Evolutionary conservation across 2,113 vertebrate species (phyloP), one percentile per base, ranked within the genome.

Genomic region (Gallinago jamesoni): DNA sequence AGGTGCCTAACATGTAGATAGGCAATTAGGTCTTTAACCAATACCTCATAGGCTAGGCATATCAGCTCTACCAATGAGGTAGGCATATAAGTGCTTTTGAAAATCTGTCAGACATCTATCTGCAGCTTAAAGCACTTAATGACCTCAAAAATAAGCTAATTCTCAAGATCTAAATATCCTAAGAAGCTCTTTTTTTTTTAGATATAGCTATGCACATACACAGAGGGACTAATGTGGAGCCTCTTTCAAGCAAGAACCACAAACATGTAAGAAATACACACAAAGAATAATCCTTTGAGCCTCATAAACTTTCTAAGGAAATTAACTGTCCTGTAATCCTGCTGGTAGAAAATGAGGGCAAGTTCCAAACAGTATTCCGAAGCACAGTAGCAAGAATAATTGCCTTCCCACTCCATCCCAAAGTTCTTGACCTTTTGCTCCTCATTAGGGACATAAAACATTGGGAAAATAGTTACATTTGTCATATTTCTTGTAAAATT

Each of bases 401-500:
- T 96, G 83, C 83, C 41, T 85, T 93, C 17, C 27, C 55, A 7
- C 30, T 92, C 68, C 53, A 64, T 67, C 68, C 64, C 43, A 57
- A 94, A 94, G 88, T 94, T 92, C 93, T 92, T 94, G 93, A 96
- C 88, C 90, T 96, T 93, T 92, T 96, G 93, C 41, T 95, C 96
- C 94, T 96, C 88, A 90, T 96, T 96, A 96, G 94, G 35, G 68
- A 92, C 72, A 94, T 94, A 95, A 97, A 97, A 89, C 90, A 90
- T 87, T 47, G n/a, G 41, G 50, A 73, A 94, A 96, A 92, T 64
- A 68, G 84, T 87, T 94, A 73, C 69, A 60, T 95, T 96, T 94
- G 89, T 96, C 95, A 92, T 95, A 94, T 94, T 96, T 95, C 96
- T 94, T 94, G 92, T 94, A 97, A 96, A 97, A 96, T 95, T 96